Conservation (phyloP, 2,888 invertebrate species). For the Phaonia tiefii region DNA sequence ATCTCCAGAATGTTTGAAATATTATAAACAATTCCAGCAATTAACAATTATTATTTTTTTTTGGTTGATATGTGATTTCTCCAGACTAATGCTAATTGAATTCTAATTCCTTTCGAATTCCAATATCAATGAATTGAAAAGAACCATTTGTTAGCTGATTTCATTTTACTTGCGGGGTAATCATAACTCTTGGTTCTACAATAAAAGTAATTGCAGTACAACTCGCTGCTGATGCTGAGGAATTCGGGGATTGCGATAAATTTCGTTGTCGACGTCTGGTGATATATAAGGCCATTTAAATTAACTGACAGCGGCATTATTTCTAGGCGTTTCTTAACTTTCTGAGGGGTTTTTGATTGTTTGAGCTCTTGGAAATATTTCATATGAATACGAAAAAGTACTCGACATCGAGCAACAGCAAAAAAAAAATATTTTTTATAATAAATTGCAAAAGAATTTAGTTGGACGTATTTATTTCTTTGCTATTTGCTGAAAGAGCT, state of each 20-base stretch:
- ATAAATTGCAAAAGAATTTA: slow-evolving; percentile 35
- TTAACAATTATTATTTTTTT: not conserved
- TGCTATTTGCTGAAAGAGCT: slow-evolving; percentile 60
- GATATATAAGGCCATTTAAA: slow-evolving; percentile 40
- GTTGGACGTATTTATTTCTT: slow-evolving; percentile 25
- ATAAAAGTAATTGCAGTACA: not conserved
- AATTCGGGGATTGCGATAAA: slow-evolving; percentile 5
- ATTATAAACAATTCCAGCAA: slow-evolving; percentile 12
- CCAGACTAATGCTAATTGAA: slow-evolving; percentile 3
- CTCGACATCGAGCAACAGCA: not conserved
- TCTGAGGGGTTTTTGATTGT: no score
- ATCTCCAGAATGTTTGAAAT: no score
- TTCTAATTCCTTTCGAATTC: slow-evolving; percentile 24
- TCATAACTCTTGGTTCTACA: not conserved
- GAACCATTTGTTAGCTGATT: not conserved
- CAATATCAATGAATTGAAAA: slow-evolving; percentile 5
- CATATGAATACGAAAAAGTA: slow-evolving; percentile 6
- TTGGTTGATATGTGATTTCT: not conserved
- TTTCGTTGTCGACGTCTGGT: slow-evolving; percentile 22
- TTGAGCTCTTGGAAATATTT: slow-evolving; percentile 18
- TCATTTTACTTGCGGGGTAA: not conserved
- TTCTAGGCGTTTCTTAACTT: slow-evolving; percentile 16
- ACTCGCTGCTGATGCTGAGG: not conserved
- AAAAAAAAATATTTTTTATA: slow-evolving; percentile 24
- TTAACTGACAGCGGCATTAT: slow-evolving; percentile 33